phyloP scores from a whole-genome alignment of 37 sponge, comb jelly and placozoan genomes.

The Petrosia ficiformis region DNA sequence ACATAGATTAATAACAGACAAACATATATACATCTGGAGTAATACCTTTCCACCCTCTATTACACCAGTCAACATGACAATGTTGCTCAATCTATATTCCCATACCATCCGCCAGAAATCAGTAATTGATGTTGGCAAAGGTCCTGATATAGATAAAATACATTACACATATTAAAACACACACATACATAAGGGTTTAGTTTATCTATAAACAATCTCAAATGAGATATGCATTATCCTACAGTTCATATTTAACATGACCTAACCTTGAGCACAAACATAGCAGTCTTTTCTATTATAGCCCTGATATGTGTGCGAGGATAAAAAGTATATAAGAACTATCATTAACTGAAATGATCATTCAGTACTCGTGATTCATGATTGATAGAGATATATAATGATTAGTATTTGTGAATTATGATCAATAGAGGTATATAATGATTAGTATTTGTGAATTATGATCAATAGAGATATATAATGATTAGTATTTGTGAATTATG shows the following conservation, averaged over 20 bases:
- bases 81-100: constrained; percentile 42
- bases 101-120: constrained; percentile 85
- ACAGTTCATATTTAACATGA: too few relatives aligned
- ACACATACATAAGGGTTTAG: neutral
- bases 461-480: too few relatives aligned
- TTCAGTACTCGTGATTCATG: too few relatives aligned
- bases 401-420: too few relatives aligned
- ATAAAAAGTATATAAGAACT: neutral
- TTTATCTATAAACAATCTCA: neutral
- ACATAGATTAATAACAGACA: too few relatives aligned
- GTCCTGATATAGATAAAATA: constrained; percentile 29
- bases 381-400: too few relatives aligned
- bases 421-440: too few relatives aligned
- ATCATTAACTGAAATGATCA: neutral
- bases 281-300: neutral
- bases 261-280: neutral
- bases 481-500: too few relatives aligned
- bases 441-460: too few relatives aligned
- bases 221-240: neutral
- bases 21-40: too few relatives aligned
- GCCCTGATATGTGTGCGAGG: neutral
- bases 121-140: constrained; percentile 41
- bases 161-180: constrained; percentile 16
- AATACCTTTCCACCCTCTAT: constrained; percentile 66
- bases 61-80: constrained; percentile 71